phyloP scores from a whole-genome alignment of 2,797 vertebrate genomes.

The Cygnus olor region DNA sequence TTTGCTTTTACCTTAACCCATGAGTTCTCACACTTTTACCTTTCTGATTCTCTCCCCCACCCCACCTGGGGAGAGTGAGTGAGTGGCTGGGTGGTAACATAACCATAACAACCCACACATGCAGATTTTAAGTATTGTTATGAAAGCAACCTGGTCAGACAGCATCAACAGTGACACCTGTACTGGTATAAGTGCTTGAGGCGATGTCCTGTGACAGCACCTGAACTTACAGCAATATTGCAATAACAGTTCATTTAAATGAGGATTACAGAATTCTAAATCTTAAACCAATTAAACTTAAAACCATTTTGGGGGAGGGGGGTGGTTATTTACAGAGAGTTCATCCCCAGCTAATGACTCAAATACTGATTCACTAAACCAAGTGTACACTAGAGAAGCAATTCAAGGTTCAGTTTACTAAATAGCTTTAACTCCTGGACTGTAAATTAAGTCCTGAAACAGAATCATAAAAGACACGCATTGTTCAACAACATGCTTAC shows the following conservation, averaged over 20 bases:
- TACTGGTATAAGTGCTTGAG: accelerated
- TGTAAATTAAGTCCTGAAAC: not conserved
- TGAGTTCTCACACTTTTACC: too few relatives aligned
- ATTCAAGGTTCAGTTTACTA: not conserved
- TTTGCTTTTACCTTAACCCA: too few relatives aligned
- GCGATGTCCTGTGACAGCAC: not conserved
- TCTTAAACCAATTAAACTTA: not conserved
- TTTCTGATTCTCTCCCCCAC: too few relatives aligned
- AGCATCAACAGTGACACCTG: not conserved
- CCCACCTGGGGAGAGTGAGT: too few relatives aligned
- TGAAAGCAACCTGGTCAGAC: not conserved
- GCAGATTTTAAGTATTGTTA: not conserved
- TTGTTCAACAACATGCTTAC: not conserved
- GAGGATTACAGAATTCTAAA: not conserved
- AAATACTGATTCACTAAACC: not conserved
- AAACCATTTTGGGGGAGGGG: not conserved
- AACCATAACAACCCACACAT: too few relatives aligned
- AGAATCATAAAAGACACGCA: not conserved
- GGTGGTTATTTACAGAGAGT: not conserved
- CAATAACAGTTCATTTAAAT: not conserved
- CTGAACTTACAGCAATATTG: not conserved
- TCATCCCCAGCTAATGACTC: not conserved
- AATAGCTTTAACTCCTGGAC: not conserved
- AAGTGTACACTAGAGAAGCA: not conserved
- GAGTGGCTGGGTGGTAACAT: too few relatives aligned